phyloP scores from a whole-genome alignment of 2,888 invertebrate species.

The Andrena flavipes region DNA sequence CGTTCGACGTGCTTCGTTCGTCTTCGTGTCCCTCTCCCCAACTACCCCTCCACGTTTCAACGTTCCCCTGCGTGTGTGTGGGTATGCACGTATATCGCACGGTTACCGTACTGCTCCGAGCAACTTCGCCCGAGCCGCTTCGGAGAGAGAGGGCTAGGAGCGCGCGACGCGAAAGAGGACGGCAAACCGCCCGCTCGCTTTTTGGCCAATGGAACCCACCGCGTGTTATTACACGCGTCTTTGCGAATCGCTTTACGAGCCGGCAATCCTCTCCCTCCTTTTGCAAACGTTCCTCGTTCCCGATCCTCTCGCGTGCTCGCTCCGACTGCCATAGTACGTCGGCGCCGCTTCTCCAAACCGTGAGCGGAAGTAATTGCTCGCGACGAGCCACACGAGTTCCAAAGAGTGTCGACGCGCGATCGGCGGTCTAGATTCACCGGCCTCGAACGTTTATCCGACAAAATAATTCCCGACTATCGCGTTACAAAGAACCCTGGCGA shows the following conservation, averaged over 20 bases:
- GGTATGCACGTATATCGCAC: conserved; percentile 19
- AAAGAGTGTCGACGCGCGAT: neutral
- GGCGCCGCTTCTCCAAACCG: conserved; percentile 16
- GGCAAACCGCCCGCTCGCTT: conserved; percentile 23
- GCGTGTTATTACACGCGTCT: conserved; percentile 64
- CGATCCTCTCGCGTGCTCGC: neutral
- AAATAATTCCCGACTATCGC: neutral
- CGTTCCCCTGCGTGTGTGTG: neutral
- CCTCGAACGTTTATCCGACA: too few relatives aligned
- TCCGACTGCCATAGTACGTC: neutral
- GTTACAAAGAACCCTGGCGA: neutral
- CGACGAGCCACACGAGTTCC: neutral
- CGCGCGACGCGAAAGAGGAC: conserved; percentile 29
- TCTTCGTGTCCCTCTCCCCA: conserved; percentile 54
- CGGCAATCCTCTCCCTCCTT: neutral
- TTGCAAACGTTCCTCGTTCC: conserved; percentile 1
- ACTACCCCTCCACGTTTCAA: neutral
- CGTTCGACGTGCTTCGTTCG: conserved; percentile 71
- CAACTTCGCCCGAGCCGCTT: conserved; percentile 50
- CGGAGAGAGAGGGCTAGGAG: conserved; percentile 37
- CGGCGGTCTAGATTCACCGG: neutral
- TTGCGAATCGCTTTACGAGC: conserved; percentile 47
- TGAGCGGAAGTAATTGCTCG: conserved; percentile 6
- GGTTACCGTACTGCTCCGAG: conserved; percentile 51
- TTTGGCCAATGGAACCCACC: conserved; percentile 50